Base-by-base conservation (phyloP, 2,797 vertebrate species). In the Epinephelus awoara region DNA sequence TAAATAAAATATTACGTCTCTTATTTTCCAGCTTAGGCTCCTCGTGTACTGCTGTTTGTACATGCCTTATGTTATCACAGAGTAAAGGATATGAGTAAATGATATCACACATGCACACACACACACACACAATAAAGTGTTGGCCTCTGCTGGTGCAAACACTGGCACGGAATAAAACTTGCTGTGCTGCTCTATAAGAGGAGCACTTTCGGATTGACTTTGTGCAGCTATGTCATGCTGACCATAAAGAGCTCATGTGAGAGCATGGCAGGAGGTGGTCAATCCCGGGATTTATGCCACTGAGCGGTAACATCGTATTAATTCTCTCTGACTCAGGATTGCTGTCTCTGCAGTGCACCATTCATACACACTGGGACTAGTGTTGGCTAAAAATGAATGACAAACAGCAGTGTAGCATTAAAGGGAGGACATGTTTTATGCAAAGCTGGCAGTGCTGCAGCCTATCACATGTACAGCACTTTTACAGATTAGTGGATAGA, bases 321-420 rank as follows among this genome's bases (percentile, higher is more conserved):
- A 94, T 91, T 90, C 91, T 82, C 88, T 91, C 80, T 81, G 90
- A 91, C 85, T 92, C 87, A 80, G 85, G 75, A 87, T 78, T 82
- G 79, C 85, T 82, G 82, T 85, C 85, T 88, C 70, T 84, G 77
- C 87, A 55, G 71, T 68, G 55, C 72, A 79, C 81, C 80, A 83
- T 91, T 92, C 85, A 91, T 72, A 87, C 62, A 52, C 40, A 42
- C 40, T 42, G 56, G 67, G 62, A 72, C 69, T 40, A 42, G 75
- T 61, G 77, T 72, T 77, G 67, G 59, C 34, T 14, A 82, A 58
- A 76, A 79, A 81, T 79, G 80, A 91, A 91, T 79, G 86, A 84
- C 77, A 84, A 80, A 61, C 64, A 63, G 66, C 38, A 72, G 64
- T 69, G 25, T 44, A 44, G 77, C 54, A 55, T 79, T 83, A 62